phyloP scores from a whole-genome alignment of 2,113 vertebrate species.

The Scophthalmus maximus region DNA sequence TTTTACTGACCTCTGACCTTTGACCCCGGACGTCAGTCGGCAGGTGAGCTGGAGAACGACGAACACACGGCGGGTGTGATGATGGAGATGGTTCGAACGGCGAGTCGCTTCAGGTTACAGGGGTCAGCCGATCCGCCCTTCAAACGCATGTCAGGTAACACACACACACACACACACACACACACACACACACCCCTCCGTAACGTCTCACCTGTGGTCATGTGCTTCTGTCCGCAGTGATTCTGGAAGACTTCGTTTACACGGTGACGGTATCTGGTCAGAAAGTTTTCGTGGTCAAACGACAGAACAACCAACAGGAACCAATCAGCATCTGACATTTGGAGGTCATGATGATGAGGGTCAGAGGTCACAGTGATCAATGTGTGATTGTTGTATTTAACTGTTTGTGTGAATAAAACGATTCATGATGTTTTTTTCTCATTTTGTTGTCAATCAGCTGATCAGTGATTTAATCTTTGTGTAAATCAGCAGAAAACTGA shows the following conservation, averaged over 20 bases:
- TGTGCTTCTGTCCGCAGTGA: conserved; percentile 80
- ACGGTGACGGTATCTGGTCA: conserved; percentile 90
- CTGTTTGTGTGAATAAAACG: conserved; percentile 14
- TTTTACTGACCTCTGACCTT: background rate
- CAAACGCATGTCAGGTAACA: conserved; percentile 90
- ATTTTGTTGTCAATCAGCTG: too few species aligned
- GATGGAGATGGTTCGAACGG: conserved; percentile 90
- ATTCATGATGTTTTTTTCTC: background rate
- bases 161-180: too few species aligned
- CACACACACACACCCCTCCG: too few species aligned
- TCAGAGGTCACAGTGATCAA: background rate
- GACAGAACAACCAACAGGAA: conserved; percentile 89
- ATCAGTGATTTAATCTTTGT: too few species aligned
- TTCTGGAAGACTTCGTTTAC: conserved; percentile 90
- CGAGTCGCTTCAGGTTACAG: conserved; percentile 85
- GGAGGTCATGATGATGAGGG: too few species aligned
- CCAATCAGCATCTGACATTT: conserved; percentile 78
- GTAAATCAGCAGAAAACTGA: too few species aligned
- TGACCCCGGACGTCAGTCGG: conserved; percentile 73
- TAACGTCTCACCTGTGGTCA: background rate
- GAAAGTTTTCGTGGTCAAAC: conserved; percentile 94
- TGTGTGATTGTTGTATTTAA: background rate
- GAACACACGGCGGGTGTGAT: conserved; percentile 88
- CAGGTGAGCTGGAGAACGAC: conserved; percentile 93
- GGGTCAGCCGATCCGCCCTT: conserved; percentile 84